A percentile compares a stretch with the other conserved stretches of the same genome.
Conservation (phyloP, 2,888 invertebrate species). For the Agriotes lineatus region DNA sequence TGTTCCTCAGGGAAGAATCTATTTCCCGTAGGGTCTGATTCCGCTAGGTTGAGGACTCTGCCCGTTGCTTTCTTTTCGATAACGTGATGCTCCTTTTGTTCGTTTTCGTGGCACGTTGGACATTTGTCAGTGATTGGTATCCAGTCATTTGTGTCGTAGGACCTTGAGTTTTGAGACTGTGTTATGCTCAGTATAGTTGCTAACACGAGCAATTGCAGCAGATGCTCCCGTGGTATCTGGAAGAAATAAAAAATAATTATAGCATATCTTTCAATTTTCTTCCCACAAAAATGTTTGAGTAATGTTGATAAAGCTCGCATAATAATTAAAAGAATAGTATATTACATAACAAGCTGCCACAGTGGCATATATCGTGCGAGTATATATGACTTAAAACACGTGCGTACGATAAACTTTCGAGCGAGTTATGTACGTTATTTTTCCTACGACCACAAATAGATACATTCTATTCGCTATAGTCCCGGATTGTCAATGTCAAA, state of each 20-base stretch:
- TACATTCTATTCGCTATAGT: no score
- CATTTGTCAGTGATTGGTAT: constrained; percentile 67
- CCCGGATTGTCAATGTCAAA: no score
- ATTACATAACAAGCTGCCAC: no score
- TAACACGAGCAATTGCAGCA: constrained; percentile 2
- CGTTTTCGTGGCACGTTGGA: constrained; percentile 56
- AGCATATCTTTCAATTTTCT: neutral
- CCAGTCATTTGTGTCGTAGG: constrained; percentile 68
- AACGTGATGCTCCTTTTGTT: constrained; percentile 27
- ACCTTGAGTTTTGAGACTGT: constrained; percentile 42
- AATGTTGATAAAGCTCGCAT: neutral
- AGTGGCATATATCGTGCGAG: no score
- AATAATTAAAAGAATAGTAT: no score
- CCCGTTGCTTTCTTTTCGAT: constrained; percentile 57
- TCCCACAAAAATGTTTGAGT: neutral
- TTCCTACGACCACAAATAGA: no score
- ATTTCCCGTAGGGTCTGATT: constrained; percentile 42
- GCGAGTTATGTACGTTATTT: no score
- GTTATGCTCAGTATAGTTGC: constrained; percentile 17
- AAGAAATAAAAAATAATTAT: constrained; percentile 31
- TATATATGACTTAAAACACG: no score
- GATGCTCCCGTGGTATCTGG: constrained; percentile 46
- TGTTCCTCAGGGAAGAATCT: constrained; percentile 55
- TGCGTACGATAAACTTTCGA: no score
- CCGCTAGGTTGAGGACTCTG: constrained; percentile 60